Base-by-base conservation (phyloP, 1,140 invertebrate species). In the Dendrolimus kikuchii region DNA sequence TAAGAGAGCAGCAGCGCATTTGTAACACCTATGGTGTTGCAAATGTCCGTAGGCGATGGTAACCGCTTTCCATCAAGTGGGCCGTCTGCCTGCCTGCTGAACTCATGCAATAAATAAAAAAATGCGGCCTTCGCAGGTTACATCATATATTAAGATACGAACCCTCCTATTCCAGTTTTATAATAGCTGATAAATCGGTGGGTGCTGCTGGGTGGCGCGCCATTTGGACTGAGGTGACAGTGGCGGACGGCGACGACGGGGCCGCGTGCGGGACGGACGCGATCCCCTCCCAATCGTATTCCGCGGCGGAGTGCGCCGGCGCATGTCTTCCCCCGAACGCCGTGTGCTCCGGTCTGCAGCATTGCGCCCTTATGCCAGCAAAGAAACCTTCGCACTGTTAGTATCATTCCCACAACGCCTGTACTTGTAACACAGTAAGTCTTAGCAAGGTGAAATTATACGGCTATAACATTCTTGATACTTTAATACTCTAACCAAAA, bases 151-250 rank as follows among this genome's bases (percentile, higher is more conserved):
- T 23, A 23, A 23, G 3, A 23, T 23, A 23, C 3, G 23, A 23
- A 2, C 3, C 23, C 23, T 1, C 23, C 23, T 23, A 7, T 53
- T 71, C 5, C 73, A 92, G 91, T 68, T 93, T 93, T 74, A 91
- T 92, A 62, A 91, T 91, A 60, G 91, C 91, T 53, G 91, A 92
- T 68, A 93, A 92, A 81, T 90, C 91, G 9, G 86, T 81, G 65
- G 82, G 86, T 77, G 64, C 86, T 54, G 89, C 92, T 71, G 96
- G 96, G 49, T 98, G 97, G 86, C 92, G 92, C 64, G 94, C 94
- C 37, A 91, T 96, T 46, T 97, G 95, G 95, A 97, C 96, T 10
- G 96, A 97, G 89, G 92, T 95, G 57, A 88, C 64, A 89, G 90
- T 66, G 82, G 88, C 69, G 79, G 92, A 61, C 94, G 71, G 60